Percentiles rank a stretch among this genome's conserved stretches.
These are phyloP conservation scores for Neocrepidodera transversa DNA, from an alignment of 2,888 invertebrate genomes.

Conservation along the genomic window DNA sequence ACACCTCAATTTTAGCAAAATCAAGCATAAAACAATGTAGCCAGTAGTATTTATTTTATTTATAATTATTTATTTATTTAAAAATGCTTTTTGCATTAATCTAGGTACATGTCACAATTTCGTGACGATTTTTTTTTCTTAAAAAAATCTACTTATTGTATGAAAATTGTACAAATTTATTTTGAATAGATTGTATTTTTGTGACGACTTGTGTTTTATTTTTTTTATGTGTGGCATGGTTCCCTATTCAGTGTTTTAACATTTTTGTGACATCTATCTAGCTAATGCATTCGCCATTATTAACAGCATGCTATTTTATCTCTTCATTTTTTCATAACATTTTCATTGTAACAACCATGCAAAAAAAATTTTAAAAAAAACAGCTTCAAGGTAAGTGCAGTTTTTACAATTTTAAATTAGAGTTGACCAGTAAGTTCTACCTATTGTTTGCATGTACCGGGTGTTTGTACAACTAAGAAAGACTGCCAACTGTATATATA, in stretches of 20 bases:
- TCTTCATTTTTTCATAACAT: background rate
- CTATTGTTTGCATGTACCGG: too few relatives aligned
- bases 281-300: slow-evolving; percentile 42
- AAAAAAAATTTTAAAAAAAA: too few relatives aligned
- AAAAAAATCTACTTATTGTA: slow-evolving; percentile 35
- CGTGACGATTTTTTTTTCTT: slow-evolving; percentile 50
- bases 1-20: slow-evolving; percentile 37
- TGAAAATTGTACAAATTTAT: slow-evolving; percentile 41
- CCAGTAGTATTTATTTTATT: slow-evolving; percentile 48
- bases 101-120: slow-evolving; percentile 61
- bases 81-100: slow-evolving; percentile 55
- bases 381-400: too few relatives aligned
- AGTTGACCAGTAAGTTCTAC: too few relatives aligned
- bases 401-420: too few relatives aligned
- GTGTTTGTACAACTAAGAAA: too few relatives aligned
- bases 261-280: slow-evolving; percentile 60
- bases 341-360: background rate
- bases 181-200: slow-evolving; percentile 38
- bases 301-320: slow-evolving; percentile 36
- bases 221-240: slow-evolving; percentile 23
- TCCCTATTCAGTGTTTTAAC: slow-evolving; percentile 37
- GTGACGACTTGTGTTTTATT: slow-evolving; percentile 37
- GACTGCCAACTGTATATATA: too few relatives aligned
- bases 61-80: slow-evolving; percentile 64
- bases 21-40: slow-evolving; percentile 27